A percentile compares a stretch with the other conserved stretches of the same genome.
Conservation (phyloP, 2,888 invertebrate genomes). For the Platycheirus rosarum region DNA sequence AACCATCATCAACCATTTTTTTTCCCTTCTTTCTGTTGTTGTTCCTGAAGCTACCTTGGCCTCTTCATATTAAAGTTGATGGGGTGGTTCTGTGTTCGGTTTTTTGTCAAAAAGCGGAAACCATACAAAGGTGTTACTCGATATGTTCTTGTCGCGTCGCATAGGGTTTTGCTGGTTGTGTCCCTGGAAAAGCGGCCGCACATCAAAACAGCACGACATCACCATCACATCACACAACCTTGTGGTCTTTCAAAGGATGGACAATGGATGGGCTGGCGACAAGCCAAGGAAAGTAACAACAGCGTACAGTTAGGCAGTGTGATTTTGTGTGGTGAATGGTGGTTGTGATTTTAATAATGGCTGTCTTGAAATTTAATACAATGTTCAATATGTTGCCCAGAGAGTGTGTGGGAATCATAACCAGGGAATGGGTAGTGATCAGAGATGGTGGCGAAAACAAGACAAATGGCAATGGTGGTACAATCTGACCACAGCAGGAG, state of each 20-base stretch:
- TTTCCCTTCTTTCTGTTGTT: conserved; percentile 9
- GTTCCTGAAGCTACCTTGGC: conserved; percentile 3
- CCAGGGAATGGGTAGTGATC: conserved; percentile 17
- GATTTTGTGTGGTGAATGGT: conserved; percentile 36
- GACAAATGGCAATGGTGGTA: conserved; percentile 12
- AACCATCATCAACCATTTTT: conserved; percentile 66
- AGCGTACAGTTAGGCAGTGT: conserved; percentile 5
- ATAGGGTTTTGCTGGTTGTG: conserved; percentile 32
- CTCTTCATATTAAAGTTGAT: conserved; percentile 12
- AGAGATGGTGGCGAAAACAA: conserved; percentile 10
- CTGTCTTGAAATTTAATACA: conserved; percentile 73
- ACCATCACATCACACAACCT: conserved; percentile 16
- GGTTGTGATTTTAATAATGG: conserved; percentile 64
- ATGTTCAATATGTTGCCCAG: conserved; percentile 43
- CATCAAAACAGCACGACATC: conserved; percentile 61
- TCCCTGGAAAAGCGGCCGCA: conserved; percentile 67
- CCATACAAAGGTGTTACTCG: conserved; percentile 73
- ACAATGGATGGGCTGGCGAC: conserved; percentile 51
- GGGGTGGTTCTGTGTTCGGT: conserved; percentile 50
- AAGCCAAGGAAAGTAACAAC: conserved; percentile 10
- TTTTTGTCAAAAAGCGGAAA: conserved; percentile 69
- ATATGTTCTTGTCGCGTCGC: conserved; percentile 53
- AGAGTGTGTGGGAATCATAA: conserved; percentile 29
- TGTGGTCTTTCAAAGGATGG: conserved; percentile 51
- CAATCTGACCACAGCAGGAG: conserved; percentile 47